Conservation (phyloP, 1,140 invertebrate species). For the Hycleus cichorii region DNA sequence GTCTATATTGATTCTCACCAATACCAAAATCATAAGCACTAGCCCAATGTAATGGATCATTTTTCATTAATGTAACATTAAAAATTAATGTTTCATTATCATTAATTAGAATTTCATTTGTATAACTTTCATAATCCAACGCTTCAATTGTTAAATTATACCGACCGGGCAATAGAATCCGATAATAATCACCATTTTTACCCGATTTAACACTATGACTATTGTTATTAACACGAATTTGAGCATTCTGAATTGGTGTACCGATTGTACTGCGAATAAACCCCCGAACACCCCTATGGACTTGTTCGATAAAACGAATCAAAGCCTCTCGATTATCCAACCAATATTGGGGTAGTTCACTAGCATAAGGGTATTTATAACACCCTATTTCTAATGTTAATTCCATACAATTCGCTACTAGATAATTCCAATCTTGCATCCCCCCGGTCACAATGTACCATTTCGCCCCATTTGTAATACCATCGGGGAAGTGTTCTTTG, state of each 20-base stretch:
- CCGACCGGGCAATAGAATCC: conserved; percentile 77
- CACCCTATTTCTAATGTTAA: conserved; percentile 93
- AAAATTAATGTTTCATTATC: conserved; percentile 51
- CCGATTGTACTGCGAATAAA: conserved; percentile 73
- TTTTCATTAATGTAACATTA: conserved; percentile 74
- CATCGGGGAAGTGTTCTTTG: conserved; percentile 65
- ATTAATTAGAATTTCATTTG: conserved; percentile 45
- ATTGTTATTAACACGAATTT: conserved; percentile 64
- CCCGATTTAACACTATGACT: conserved; percentile 63
- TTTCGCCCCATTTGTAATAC: conserved; percentile 86
- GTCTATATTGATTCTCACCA: conserved; percentile 44
- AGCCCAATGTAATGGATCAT: conserved; percentile 72
- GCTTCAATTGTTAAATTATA: conserved; percentile 76
- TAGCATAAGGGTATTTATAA: conserved; percentile 75
- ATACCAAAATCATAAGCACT: conserved; percentile 64
- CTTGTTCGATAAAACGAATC: conserved; percentile 82
- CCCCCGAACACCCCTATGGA: conserved; percentile 82
- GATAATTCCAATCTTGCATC: conserved; percentile 99
- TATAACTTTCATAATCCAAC: conserved; percentile 44
- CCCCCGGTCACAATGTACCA: conserved; percentile 88
- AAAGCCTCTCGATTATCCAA: conserved; percentile 79
- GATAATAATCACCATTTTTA: conserved; percentile 84
- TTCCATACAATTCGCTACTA: conserved; percentile 88
- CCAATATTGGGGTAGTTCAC: conserved; percentile 78
- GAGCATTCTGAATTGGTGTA: conserved; percentile 63